These are phyloP conservation scores for Orientallactaga bullata DNA, from an alignment of 2,113 vertebrate species.

Conservation along the genomic window DNA sequence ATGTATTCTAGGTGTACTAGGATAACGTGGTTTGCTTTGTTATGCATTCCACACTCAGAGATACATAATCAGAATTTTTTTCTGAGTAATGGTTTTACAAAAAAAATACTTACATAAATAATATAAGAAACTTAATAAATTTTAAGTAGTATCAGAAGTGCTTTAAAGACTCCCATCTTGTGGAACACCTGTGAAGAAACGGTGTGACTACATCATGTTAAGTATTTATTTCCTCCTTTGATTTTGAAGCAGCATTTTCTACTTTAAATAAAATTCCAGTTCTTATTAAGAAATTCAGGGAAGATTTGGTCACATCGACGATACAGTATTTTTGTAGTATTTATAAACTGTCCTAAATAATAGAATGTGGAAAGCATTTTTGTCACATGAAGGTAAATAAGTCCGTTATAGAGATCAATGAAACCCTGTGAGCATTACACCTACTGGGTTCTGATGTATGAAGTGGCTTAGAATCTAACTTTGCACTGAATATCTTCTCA, in stretches of 20 bases:
- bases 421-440: constrained; percentile 84
- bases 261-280: constrained; percentile 84
- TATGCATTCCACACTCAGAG: constrained; percentile 78
- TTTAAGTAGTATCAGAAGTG: constrained; percentile 86
- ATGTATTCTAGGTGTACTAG: constrained; percentile 83
- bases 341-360: constrained; percentile 84
- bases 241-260: constrained; percentile 83
- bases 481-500: constrained; percentile 92
- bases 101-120: constrained; percentile 84
- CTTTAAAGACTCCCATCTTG: constrained; percentile 85
- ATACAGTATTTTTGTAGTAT: constrained; percentile 84
- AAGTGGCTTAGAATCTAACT: constrained; percentile 89
- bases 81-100: constrained; percentile 76
- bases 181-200: constrained; percentile 84
- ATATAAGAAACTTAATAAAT: constrained; percentile 83
- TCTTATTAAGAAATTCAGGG: constrained; percentile 86
- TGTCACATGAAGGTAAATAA: constrained; percentile 82
- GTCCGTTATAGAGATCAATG: constrained; percentile 75
- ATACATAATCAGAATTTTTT: constrained; percentile 80
- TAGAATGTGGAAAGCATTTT: constrained; percentile 82
- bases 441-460: constrained; percentile 87
- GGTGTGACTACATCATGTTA: constrained; percentile 83
- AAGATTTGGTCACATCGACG: constrained; percentile 83
- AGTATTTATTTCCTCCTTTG: constrained; percentile 86
- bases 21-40: constrained; percentile 82